Evolutionary conservation across 2,888 invertebrate species (phyloP).

Genomic region (Melangyna quadrimaculata): DNA sequence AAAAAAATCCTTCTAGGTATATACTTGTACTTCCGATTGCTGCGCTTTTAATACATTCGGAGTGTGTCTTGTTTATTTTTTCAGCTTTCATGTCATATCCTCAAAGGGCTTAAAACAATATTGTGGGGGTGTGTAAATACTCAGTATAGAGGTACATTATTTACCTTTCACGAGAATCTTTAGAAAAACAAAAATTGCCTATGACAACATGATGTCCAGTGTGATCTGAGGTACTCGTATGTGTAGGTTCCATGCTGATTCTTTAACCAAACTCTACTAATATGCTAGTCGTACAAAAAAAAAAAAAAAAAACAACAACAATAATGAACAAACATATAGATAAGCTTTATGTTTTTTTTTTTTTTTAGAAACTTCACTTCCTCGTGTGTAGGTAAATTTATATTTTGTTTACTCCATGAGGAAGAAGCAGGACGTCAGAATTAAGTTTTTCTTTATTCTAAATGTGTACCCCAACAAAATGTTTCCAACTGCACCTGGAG

Average conservation of each 20-base stretch:
- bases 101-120: neutral
- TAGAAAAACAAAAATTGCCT: neutral
- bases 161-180: neutral
- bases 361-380: slow-evolving; percentile 19
- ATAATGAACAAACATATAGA: slow-evolving; percentile 16
- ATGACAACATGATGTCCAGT: slow-evolving; percentile 22
- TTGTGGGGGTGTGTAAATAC: neutral
- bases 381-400: slow-evolving; percentile 7
- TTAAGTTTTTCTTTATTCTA: neutral
- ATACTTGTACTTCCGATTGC: slow-evolving; percentile 19
- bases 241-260: neutral
- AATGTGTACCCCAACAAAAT: slow-evolving; percentile 49
- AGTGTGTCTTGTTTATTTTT: neutral
- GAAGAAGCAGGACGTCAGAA: slow-evolving; percentile 11
- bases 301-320: neutral
- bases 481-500: slow-evolving; percentile 63
- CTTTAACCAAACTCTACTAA: neutral
- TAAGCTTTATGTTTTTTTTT: neutral
- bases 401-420: slow-evolving; percentile 2
- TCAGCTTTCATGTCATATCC: neutral
- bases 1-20: neutral
- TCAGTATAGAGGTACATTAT: neutral
- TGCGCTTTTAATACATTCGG: neutral
- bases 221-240: neutral
- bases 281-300: neutral